phyloP scores from a whole-genome alignment of 2,888 invertebrate genomes.

The Kryphioiulus occultus region DNA sequence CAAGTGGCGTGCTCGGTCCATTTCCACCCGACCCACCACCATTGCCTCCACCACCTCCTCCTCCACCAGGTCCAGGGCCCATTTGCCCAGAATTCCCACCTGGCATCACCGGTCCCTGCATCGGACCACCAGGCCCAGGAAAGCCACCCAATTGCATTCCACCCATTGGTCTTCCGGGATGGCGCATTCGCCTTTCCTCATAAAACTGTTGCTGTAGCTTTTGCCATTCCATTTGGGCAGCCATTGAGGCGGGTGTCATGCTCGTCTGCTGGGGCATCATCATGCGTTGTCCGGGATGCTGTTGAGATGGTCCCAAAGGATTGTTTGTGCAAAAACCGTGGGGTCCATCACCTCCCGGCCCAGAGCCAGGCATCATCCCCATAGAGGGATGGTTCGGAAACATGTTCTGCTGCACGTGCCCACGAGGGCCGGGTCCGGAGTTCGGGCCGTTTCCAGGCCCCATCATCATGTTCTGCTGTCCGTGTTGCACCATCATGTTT shows the following conservation, averaged over 20 bases:
- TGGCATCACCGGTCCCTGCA: constrained; percentile 57
- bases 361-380: constrained; percentile 52
- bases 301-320: constrained; percentile 53
- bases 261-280: constrained; percentile 55
- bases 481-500: constrained; percentile 55
- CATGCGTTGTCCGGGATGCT: constrained; percentile 55
- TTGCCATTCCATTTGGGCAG: constrained; percentile 86
- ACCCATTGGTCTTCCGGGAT: constrained; percentile 10
- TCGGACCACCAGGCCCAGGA: constrained; percentile 61
- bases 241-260: constrained; percentile 60
- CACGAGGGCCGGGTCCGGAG: constrained; percentile 58
- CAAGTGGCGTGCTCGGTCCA: constrained; percentile 55
- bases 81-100: constrained; percentile 52
- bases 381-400: constrained; percentile 50
- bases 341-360: constrained; percentile 43
- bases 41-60: constrained; percentile 59
- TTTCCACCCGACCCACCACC: constrained; percentile 62
- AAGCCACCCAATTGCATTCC: constrained; percentile 56
- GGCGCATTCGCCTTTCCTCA: constrained; percentile 68
- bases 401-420: constrained; percentile 54
- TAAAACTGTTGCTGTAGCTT: constrained; percentile 88
- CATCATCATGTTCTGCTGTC: constrained; percentile 55
- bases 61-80: constrained; percentile 63
- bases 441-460: constrained; percentile 60
- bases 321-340: constrained; percentile 53